A percentile compares a stretch with the other conserved stretches of the same genome.
phyloP scores from a whole-genome alignment of 1,140 invertebrate genomes.

The Drosophila nannoptera region DNA sequence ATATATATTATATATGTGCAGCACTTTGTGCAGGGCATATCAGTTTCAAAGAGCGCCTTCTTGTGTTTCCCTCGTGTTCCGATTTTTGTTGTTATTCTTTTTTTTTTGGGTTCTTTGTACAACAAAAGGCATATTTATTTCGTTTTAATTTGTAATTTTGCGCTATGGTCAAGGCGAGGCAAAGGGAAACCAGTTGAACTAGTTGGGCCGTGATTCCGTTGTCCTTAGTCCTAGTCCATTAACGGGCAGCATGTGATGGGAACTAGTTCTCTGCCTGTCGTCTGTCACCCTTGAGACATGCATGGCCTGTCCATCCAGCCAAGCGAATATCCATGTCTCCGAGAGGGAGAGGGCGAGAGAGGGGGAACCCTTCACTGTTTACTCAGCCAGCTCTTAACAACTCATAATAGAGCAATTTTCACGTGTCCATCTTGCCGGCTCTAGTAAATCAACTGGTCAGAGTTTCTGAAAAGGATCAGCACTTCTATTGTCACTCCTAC shows the following conservation, averaged over 20 bases:
- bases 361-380: conserved; percentile 53
- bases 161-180: conserved; percentile 63
- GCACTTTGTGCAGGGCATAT: conserved; percentile 44
- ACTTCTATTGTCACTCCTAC: conserved; percentile 65
- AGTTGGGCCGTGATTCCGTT: conserved; percentile 31
- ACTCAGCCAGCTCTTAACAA: conserved; percentile 76
- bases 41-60: conserved; percentile 53
- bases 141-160: conserved; percentile 78
- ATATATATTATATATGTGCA: too few relatives aligned
- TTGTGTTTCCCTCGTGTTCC: conserved; percentile 1
- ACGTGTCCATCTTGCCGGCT: conserved; percentile 60
- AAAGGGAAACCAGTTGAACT: conserved; percentile 67
- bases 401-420: conserved; percentile 79
- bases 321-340: conserved; percentile 39
- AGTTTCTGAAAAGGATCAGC: conserved; percentile 11
- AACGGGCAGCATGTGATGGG: conserved; percentile 38
- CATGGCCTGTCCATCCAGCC: background rate
- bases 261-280: conserved; percentile 54
- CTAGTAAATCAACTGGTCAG: conserved; percentile 67
- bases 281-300: conserved; percentile 57
- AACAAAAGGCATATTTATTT: conserved; percentile 78
- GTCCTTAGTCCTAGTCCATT: conserved; percentile 49
- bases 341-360: conserved; percentile 17
- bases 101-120: conserved; percentile 53
- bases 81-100: conserved; percentile 10